A percentile compares a stretch with the other conserved stretches of the same genome.
phyloP scores from a whole-genome alignment of 2,888 invertebrate species.

The Melipona bicolor region DNA sequence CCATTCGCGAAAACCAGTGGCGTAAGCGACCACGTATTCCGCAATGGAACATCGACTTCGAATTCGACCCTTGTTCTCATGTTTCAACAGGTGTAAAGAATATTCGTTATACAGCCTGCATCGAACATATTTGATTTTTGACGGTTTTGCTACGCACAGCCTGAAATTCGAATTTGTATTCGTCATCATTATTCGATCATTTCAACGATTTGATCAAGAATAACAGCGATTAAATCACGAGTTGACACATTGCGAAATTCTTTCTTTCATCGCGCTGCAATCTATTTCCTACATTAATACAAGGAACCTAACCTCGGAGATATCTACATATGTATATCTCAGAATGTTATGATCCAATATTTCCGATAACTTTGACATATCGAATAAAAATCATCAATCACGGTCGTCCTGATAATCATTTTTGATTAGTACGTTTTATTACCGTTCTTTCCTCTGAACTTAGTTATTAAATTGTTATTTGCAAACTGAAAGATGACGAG shows the following conservation, averaged over 20 bases:
- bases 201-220: not conserved
- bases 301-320: not conserved
- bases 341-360: not conserved
- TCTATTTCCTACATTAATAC: not conserved
- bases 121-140: not conserved
- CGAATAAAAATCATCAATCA: not conserved
- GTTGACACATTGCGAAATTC: constrained; percentile 11
- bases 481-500: not conserved
- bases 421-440: not conserved
- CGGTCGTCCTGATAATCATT: not conserved
- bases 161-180: not conserved
- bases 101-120: too few relatives aligned
- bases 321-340: not conserved
- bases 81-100: not conserved
- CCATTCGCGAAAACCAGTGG: constrained; percentile 80
- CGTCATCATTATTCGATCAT: not conserved
- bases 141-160: not conserved
- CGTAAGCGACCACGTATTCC: constrained; percentile 72
- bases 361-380: constrained; percentile 6
- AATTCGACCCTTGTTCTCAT: not conserved
- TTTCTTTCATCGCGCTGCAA: not conserved
- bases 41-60: not conserved
- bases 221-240: not conserved
- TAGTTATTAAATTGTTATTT: not conserved
- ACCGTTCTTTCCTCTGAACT: not conserved